Percentiles rank a stretch among this genome's conserved stretches.
These are phyloP conservation scores for Blastobasis lacticolella DNA, from an alignment of 2,888 invertebrate species.

Conservation along the genomic window DNA sequence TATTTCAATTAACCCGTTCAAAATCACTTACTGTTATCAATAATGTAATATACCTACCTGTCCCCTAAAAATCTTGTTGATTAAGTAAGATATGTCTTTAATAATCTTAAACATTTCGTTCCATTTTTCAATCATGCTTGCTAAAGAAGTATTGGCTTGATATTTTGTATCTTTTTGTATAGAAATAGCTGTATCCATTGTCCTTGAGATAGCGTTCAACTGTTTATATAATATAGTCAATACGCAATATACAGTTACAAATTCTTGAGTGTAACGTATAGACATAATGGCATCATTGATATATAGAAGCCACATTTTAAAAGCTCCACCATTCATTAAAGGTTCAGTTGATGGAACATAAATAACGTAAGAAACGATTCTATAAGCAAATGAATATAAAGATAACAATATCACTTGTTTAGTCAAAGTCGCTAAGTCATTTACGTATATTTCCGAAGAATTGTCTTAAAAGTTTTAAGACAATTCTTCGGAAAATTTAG, in stretches of 20 bases:
- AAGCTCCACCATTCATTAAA: neutral
- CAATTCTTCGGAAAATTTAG: too few relatives aligned
- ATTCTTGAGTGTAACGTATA: neutral
- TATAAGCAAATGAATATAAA: neutral
- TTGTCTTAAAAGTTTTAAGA: too few relatives aligned
- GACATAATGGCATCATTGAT: neutral
- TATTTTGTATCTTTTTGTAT: neutral
- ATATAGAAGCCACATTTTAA: neutral
- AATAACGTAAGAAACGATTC: neutral
- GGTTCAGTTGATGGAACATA: neutral
- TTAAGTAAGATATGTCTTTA: neutral
- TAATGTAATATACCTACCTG: neutral
- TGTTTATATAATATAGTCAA: neutral
- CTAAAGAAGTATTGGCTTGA: neutral
- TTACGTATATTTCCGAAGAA: too few relatives aligned
- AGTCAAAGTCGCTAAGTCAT: neutral
- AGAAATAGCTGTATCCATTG: neutral
- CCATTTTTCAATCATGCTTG: neutral
- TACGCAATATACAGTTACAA: neutral
- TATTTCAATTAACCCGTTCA: neutral
- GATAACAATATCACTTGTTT: neutral
- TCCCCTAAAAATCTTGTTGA: neutral
- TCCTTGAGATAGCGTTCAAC: neutral
- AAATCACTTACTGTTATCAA: neutral
- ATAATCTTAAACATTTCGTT: neutral